Conservation (phyloP, 2,888 invertebrate species). For the Mesorhabditis sp. region DNA sequence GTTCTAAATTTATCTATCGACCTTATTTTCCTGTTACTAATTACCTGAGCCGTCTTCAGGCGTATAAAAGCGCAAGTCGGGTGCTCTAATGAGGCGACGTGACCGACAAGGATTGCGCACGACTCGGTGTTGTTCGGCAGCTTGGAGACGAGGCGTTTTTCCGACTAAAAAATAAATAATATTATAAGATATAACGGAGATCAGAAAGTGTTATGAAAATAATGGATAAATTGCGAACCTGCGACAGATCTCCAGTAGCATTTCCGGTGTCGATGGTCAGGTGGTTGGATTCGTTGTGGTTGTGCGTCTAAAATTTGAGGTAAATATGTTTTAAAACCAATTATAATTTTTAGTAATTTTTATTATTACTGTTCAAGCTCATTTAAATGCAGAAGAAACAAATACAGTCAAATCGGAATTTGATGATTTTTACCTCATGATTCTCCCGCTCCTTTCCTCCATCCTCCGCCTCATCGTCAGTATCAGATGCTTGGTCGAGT, state of each 20-base stretch:
- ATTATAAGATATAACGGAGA: not conserved
- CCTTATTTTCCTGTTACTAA: not conserved
- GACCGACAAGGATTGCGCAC: conserved; percentile 2
- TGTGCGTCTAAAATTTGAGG: not conserved
- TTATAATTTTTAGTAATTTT: too few species aligned
- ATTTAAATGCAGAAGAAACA: too few species aligned
- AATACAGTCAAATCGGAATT: too few species aligned
- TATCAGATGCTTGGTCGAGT: not conserved
- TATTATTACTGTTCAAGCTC: too few species aligned
- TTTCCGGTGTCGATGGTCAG: not conserved
- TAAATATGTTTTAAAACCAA: not conserved
- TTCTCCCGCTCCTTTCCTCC: not conserved
- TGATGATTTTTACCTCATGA: not conserved
- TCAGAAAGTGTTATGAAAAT: too few species aligned
- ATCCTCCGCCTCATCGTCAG: not conserved
- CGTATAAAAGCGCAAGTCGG: not conserved
- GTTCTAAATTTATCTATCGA: conserved; percentile 7
- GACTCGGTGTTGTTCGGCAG: not conserved
- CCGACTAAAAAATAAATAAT: not conserved
- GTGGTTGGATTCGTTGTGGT: not conserved
- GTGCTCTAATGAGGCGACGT: not conserved
- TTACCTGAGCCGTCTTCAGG: not conserved
- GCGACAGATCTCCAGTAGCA: not conserved
- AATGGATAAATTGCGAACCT: not conserved
- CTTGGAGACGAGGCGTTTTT: not conserved